Evolutionary conservation across 2,888 invertebrate genomes (phyloP).

Genomic region (Actias luna): DNA sequence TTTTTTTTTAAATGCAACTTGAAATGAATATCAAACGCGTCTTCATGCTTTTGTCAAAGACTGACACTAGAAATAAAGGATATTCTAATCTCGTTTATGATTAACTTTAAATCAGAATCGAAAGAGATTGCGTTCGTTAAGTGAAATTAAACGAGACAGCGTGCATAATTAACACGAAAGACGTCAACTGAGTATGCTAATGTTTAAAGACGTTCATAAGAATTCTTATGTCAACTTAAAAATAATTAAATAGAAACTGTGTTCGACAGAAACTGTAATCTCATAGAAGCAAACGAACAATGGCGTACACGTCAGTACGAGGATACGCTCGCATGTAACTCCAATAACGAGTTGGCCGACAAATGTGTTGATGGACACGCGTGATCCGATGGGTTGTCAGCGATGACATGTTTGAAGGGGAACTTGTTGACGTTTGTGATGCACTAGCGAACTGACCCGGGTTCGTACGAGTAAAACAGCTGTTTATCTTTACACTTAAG

Average conservation of each 20-base stretch:
- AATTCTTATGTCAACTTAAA: too few relatives aligned
- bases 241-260: not conserved
- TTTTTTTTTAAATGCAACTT: too few relatives aligned
- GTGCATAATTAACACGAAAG: too few relatives aligned
- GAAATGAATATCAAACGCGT: too few relatives aligned
- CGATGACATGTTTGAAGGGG: slow-evolving; percentile 23
- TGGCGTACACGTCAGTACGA: slow-evolving; percentile 46
- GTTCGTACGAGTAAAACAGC: too few relatives aligned
- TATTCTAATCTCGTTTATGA: too few relatives aligned
- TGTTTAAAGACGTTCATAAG: too few relatives aligned
- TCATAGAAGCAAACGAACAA: slow-evolving; percentile 34
- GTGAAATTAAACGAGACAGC: not conserved
- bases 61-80: too few relatives aligned
- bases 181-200: too few relatives aligned
- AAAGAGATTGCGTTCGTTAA: not conserved
- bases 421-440: slow-evolving; percentile 2
- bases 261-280: not conserved
- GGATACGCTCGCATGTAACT: slow-evolving; percentile 46
- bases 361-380: slow-evolving; percentile 47
- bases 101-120: not conserved
- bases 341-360: slow-evolving; percentile 57
- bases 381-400: slow-evolving; percentile 25
- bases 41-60: too few relatives aligned
- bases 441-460: too few relatives aligned
- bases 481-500: too few relatives aligned